phyloP scores from a whole-genome alignment of 2,888 invertebrate genomes.

The Apamea crenata region DNA sequence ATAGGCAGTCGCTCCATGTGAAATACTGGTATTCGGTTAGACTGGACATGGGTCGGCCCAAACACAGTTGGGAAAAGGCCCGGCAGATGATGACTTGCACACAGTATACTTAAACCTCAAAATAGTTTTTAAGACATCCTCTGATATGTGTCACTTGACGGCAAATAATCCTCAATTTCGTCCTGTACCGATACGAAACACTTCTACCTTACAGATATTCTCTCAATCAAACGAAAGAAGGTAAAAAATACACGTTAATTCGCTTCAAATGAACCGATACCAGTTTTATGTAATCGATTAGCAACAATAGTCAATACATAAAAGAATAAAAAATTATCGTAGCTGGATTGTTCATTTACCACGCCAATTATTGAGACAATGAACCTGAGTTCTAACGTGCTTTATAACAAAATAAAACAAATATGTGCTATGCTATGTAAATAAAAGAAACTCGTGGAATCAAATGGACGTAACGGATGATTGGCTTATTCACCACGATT shows the following conservation, averaged over 20 bases:
- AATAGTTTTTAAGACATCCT: neutral
- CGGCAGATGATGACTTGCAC: neutral
- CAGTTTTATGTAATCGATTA: slow-evolving; percentile 36
- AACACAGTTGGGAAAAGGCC: neutral
- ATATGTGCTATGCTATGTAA: neutral
- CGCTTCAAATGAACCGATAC: neutral
- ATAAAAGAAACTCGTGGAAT: slow-evolving; percentile 7
- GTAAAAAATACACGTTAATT: neutral
- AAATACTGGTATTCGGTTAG: neutral
- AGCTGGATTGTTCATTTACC: slow-evolving; percentile 28
- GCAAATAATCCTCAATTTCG: neutral
- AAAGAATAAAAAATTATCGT: slow-evolving; percentile 22
- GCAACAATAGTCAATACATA: slow-evolving; percentile 27
- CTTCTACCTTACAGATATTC: neutral
- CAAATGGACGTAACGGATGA: slow-evolving; percentile 14
- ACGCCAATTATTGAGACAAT: slow-evolving; percentile 43
- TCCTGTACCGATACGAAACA: neutral
- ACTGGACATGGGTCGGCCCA: neutral
- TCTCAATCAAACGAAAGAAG: neutral
- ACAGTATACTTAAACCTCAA: too few relatives aligned
- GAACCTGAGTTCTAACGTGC: slow-evolving; percentile 33
- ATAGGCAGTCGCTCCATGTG: neutral
- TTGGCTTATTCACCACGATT: neutral
- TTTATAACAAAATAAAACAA: slow-evolving; percentile 23
- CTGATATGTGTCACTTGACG: neutral